Percentiles rank a stretch among this genome's conserved stretches.
These are phyloP conservation scores for Thalassoma bifasciatum DNA, from an alignment of 2,113 vertebrate species.

Conservation along the genomic window DNA sequence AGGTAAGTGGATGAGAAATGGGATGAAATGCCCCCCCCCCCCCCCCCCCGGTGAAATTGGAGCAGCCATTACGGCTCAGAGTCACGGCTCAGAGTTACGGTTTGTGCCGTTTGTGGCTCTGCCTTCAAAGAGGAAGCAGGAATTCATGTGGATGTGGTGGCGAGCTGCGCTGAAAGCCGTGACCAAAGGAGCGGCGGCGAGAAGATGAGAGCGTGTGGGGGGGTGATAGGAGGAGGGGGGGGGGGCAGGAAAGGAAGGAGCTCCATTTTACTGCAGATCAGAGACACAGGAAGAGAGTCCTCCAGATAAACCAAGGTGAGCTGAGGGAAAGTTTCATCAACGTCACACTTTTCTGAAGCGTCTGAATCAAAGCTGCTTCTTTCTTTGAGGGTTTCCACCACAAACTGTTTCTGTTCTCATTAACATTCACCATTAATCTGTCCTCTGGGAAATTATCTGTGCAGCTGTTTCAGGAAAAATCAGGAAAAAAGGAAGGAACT, in stretches of 20 bases:
- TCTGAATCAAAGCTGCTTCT: neutral
- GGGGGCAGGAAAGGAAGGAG: slow-evolving; percentile 16
- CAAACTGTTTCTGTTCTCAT: neutral
- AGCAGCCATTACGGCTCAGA: slow-evolving; percentile 43
- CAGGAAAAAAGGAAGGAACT: too few species aligned
- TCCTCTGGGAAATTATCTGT: too few species aligned
- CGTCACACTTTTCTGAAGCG: too few species aligned
- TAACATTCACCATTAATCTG: too few species aligned
- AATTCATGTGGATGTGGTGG: slow-evolving; percentile 38
- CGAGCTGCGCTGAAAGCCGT: slow-evolving; percentile 40
- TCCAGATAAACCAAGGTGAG: neutral
- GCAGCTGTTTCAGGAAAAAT: too few species aligned
- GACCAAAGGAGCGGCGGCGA: slow-evolving; percentile 41
- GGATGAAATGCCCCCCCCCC: slow-evolving; percentile 19
- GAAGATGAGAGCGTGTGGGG: slow-evolving; percentile 49
- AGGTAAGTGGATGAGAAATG: neutral
- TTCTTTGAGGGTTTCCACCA: neutral
- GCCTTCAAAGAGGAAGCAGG: slow-evolving; percentile 65
- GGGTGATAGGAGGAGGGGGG: neutral
- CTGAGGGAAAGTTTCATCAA: neutral
- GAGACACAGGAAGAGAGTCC: slow-evolving; percentile 14
- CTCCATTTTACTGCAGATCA: slow-evolving; percentile 25
- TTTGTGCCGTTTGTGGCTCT: slow-evolving; percentile 42
- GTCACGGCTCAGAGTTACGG: slow-evolving; percentile 47
- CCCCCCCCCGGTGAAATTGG: slow-evolving; percentile 49